phyloP scores from a whole-genome alignment of 2,797 vertebrate genomes.

The Phyllotis vaccarum region DNA sequence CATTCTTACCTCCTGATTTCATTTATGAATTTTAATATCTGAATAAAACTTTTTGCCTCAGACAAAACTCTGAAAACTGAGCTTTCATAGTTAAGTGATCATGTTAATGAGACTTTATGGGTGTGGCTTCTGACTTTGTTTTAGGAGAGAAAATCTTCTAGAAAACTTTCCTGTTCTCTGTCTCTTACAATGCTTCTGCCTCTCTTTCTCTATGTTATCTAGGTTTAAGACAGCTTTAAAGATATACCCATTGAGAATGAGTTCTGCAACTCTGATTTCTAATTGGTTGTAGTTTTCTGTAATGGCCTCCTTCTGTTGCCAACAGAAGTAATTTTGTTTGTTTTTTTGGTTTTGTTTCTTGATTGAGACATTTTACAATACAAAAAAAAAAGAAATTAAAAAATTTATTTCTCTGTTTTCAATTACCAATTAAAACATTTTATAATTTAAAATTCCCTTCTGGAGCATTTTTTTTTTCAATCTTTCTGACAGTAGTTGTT shows the following conservation, averaged over 20 bases:
- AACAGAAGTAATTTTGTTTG: background rate
- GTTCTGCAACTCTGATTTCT: background rate
- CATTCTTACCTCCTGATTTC: background rate
- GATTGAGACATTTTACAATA: background rate
- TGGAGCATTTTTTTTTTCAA: background rate
- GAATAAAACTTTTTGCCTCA: background rate
- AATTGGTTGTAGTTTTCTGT: background rate
- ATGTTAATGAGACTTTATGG: background rate
- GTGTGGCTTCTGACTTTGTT: background rate
- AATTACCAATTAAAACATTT: background rate
- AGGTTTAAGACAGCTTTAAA: background rate
- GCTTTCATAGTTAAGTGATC: background rate
- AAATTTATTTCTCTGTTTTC: background rate
- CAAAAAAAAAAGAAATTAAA: too few species aligned
- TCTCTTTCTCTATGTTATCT: background rate
- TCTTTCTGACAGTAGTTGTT: background rate
- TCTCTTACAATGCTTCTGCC: background rate
- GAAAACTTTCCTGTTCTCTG: background rate
- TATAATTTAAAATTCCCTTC: background rate
- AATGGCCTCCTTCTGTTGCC: background rate
- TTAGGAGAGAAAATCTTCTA: background rate
- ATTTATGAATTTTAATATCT: background rate
- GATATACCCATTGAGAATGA: background rate
- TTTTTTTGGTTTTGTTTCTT: background rate
- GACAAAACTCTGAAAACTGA: background rate